Evolutionary conservation across 2,113 vertebrate species (phyloP).

Genomic region (Microtus montanus): DNA sequence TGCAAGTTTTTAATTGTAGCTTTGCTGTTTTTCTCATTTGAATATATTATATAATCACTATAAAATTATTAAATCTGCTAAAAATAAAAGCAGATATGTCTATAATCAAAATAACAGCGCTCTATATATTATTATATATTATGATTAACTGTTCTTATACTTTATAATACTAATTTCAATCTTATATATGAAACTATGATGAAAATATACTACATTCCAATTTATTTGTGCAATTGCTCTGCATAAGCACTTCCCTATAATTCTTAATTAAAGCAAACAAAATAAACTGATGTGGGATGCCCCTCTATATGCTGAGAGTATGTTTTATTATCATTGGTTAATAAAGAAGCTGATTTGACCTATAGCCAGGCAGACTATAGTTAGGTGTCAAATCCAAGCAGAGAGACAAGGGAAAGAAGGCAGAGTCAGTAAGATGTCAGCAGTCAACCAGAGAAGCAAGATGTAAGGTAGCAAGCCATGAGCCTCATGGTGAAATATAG

Average conservation of each 20-base stretch:
- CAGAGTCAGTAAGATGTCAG: no score
- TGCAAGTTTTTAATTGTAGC: not conserved
- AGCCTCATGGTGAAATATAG: no score
- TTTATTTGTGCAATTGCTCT: not conserved
- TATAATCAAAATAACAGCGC: not conserved
- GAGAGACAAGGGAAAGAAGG: no score
- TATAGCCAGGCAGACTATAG: no score
- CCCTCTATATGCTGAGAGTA: no score
- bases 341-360: no score
- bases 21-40: not conserved
- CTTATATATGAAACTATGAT: not conserved
- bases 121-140: not conserved
- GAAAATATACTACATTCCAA: not conserved
- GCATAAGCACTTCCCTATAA: not conserved
- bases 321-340: no score
- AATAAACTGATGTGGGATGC: not conserved
- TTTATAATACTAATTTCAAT: not conserved
- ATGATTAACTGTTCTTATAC: not conserved
- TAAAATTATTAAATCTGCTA: not conserved
- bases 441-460: no score
- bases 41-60: not conserved
- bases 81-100: not conserved
- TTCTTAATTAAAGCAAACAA: slow-evolving; percentile 10
- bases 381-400: no score
- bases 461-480: no score